phyloP scores from a whole-genome alignment of 2,797 vertebrate genomes.

The Aldrovandia affinis region DNA sequence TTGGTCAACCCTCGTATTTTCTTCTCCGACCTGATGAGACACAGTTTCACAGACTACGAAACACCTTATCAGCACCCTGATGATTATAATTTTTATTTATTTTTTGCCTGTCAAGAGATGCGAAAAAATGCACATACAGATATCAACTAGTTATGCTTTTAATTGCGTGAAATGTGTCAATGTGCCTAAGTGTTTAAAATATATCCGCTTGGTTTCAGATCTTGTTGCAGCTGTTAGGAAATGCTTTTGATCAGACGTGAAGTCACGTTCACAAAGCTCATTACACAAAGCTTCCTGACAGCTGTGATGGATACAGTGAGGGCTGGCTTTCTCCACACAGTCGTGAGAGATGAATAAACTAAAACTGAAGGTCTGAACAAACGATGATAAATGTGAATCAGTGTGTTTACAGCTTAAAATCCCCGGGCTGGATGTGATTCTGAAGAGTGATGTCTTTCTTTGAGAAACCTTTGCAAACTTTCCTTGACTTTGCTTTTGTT shows the following conservation, averaged over 20 bases:
- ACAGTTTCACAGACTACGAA: background rate
- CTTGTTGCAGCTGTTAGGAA: background rate
- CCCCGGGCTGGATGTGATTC: background rate
- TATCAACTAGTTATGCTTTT: background rate
- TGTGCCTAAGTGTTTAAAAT: background rate
- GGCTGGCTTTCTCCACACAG: background rate
- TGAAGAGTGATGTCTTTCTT: background rate
- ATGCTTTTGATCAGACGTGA: background rate
- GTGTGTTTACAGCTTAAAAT: background rate
- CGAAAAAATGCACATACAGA: background rate
- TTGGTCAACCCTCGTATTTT: background rate
- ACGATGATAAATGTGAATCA: background rate
- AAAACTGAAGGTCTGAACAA: background rate
- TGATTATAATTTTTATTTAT: background rate
- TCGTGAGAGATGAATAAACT: background rate
- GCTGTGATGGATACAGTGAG: background rate
- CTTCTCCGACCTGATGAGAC: background rate
- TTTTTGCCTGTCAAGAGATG: background rate
- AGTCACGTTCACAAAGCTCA: background rate
- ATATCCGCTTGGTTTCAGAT: background rate
- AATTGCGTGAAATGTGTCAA: background rate
- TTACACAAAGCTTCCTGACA: background rate
- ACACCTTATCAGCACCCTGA: background rate
- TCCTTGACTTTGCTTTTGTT: background rate
- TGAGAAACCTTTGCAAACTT: background rate